Evolutionary conservation across 1,140 invertebrate species (phyloP).

Genomic region (Neodiprion pinetum): DNA sequence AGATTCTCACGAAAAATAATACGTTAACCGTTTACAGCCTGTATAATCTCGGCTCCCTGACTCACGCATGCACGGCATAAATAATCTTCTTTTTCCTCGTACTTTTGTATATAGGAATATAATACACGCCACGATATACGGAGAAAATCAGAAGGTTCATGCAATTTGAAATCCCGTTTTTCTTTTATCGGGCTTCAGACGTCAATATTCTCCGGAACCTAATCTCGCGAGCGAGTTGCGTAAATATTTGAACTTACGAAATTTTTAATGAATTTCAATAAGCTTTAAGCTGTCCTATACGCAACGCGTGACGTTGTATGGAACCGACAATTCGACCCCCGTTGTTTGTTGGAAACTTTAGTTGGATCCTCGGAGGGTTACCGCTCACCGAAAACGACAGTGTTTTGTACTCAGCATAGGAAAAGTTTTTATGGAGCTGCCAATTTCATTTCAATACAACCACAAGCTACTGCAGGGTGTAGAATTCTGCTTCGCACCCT

Average conservation of each 20-base stretch:
- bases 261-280: conserved; percentile 47
- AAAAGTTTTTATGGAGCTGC: not conserved
- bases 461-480: not conserved
- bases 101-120: no score
- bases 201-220: conserved; percentile 13
- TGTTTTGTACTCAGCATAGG: not conserved
- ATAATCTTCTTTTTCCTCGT: no score
- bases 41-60: no score
- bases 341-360: conserved; percentile 41
- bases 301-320: not conserved
- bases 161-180: no score
- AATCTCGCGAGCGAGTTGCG: conserved; percentile 2
- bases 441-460: not conserved
- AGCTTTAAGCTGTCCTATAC: conserved; percentile 13
- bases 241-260: not conserved
- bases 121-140: no score
- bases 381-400: not conserved
- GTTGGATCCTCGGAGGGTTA: conserved; percentile 25
- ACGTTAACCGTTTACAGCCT: no score
- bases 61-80: no score
- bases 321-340: conserved; percentile 27
- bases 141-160: no score
- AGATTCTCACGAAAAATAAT: no score
- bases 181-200: no score
- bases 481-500: not conserved